Base-by-base conservation (phyloP, 2,797 vertebrate genomes). In the Pampus argenteus region DNA sequence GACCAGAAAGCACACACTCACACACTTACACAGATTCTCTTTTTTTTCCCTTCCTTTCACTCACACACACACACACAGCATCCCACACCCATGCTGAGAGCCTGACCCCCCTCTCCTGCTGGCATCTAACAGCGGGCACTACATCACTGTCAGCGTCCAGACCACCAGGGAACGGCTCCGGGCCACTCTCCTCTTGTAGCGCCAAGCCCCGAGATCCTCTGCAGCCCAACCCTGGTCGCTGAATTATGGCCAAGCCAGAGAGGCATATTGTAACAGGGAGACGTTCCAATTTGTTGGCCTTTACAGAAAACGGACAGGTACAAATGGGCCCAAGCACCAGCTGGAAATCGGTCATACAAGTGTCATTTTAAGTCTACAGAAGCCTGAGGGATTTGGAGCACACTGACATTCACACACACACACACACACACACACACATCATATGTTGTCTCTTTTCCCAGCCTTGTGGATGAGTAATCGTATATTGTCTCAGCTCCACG, bases 71-170 rank as follows among this genome's bases (percentile, higher is more conserved):
- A 75, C 69, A 78, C 79, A 84, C 77, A 77, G 51, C 71, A 72
- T 86, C 86, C 74, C 83, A 88, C 84, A 84, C 87, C 78, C 88
- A 86, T 81, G 80, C 90, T 86, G 89, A 86, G 86, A 89, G 78
- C 65, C 78, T 58, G 76, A 76, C 74, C 82, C 78, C 82, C 84
- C 65, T 81, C 88, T 91, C 92, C 91, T 81, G 86, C 87, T 93
- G 94, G 93, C 92, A 93, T 92, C 89, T 93, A 93, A 91, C 91
- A 90, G 89, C 71, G 90, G 93, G 92, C 94, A 94, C 95, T 96
- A 94, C 94, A 96, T 96, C 95, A 95, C 93, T 96, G 95, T 96
- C 95, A 95, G 87, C 83, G 58, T 86, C 65, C 78, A 90, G 93
- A 95, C 94, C 94, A 94, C 95, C 93, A 91, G 91, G 92, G 93